Conservation (phyloP, 2,797 vertebrate species). For the Selene dorsalis region DNA sequence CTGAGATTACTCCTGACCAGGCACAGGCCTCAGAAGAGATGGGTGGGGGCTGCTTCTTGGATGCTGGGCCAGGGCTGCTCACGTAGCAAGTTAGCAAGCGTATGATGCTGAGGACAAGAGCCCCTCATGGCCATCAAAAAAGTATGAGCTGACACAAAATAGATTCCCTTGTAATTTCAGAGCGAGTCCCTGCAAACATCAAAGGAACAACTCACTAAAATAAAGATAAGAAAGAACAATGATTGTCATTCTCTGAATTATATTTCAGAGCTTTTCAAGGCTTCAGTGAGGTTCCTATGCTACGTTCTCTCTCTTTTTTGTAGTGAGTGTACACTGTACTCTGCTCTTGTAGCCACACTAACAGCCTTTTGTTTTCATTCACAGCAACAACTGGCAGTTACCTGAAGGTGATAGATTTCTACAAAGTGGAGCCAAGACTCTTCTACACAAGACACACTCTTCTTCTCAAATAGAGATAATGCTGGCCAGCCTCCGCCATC, state of each 20-base stretch:
- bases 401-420: slow-evolving; percentile 11
- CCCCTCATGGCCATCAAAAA: not conserved
- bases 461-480: not conserved
- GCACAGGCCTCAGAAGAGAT: not conserved
- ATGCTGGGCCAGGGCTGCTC: not conserved
- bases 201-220: not conserved
- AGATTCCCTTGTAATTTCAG: not conserved
- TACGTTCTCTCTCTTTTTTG: not conserved
- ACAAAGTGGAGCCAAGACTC: not conserved
- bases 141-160: not conserved
- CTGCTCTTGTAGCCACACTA: not conserved
- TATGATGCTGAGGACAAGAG: not conserved
- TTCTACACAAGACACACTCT: not conserved
- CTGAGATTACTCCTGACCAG: not conserved
- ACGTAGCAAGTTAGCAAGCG: not conserved
- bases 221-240: slow-evolving; percentile 2
- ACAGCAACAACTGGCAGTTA: slow-evolving; percentile 9
- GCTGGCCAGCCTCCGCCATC: no score
- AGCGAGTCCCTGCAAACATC: not conserved
- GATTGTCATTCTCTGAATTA: not conserved
- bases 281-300: not conserved
- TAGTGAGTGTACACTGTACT: not conserved
- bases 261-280: not conserved
- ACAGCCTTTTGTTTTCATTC: slow-evolving; percentile 6
- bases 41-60: not conserved